Conservation (phyloP, 2,113 vertebrate genomes). For the Eolophus roseicapilla region DNA sequence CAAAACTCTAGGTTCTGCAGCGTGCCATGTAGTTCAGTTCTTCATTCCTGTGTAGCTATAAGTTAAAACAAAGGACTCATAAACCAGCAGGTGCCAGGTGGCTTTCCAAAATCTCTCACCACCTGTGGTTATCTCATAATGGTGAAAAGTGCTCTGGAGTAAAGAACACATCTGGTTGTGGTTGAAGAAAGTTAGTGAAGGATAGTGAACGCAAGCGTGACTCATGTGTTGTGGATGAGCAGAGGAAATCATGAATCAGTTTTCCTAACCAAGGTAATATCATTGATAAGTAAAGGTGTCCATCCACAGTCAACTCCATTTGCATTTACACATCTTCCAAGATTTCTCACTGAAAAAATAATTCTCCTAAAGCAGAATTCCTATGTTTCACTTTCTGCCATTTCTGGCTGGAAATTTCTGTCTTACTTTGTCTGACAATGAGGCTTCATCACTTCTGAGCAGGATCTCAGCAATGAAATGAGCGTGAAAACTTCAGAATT, state of each 20-base stretch:
- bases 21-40: background rate
- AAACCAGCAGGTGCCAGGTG: background rate
- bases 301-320: background rate
- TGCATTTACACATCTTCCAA: background rate
- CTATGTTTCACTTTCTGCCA: background rate
- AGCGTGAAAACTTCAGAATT: background rate
- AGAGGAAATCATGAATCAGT: background rate
- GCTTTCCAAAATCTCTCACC: background rate
- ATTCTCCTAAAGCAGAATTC: background rate
- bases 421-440: background rate
- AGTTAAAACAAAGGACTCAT: background rate
- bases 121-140: background rate
- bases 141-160: background rate
- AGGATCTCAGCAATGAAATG: background rate
- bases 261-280: background rate
- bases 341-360: background rate
- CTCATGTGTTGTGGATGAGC: background rate
- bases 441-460: background rate
- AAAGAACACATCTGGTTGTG: background rate
- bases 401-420: background rate
- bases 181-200: background rate
- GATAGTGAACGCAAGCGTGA: background rate
- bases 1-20: background rate
- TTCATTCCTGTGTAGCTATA: background rate
- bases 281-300: background rate